Evolutionary conservation across 2,797 vertebrate genomes (phyloP), one percentile per base, ranked within the genome.

Genomic region (Intellagama lesueurii): DNA sequence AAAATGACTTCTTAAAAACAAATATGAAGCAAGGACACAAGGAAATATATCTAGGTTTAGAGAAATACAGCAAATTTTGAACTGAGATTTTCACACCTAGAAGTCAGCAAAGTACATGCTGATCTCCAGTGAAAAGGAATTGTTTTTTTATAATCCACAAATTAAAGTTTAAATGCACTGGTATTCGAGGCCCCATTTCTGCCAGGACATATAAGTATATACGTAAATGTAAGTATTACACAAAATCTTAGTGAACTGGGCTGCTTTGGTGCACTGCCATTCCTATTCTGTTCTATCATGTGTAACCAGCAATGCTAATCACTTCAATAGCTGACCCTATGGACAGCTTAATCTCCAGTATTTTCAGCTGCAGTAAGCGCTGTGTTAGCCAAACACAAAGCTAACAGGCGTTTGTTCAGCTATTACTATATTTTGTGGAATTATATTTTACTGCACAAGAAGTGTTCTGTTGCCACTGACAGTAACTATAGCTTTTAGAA

Each of bases 61-160:
- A 64, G 19, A 64, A 64, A 64, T 64, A 19, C 19, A 64, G 60
- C 60, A 64, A 17, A 64, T 19, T 64, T 22, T 64, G 19, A 64
- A 19, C 60, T 64, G 60, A 64, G 60, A 64, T 17, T 64, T 77
- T 72, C 28, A 87, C 69, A 44, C 32, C 47, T 69, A 22, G 1
- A 1, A 28, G 82, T 86, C 86, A 77, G 75, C 83, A 88, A 30
- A 88, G 40, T 49, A 16, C 26, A 79, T 17, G 19, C n/a, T 49
- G 66, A 87, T 81, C 88, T 91, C 75, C 89, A 82, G 84, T 86
- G 52, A 78, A 84, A 85, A 60, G 0, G 66, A 66, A 47, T 76
- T 87, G 86, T 8, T 60, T 91, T 91, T 87, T 83, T 81, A 85
- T 91, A 94, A 52, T 90, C 91, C 88, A 87, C 1, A 68, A 85